Evolutionary conservation across 2,113 vertebrate genomes (phyloP).

Genomic region (Ptyas mucosa): DNA sequence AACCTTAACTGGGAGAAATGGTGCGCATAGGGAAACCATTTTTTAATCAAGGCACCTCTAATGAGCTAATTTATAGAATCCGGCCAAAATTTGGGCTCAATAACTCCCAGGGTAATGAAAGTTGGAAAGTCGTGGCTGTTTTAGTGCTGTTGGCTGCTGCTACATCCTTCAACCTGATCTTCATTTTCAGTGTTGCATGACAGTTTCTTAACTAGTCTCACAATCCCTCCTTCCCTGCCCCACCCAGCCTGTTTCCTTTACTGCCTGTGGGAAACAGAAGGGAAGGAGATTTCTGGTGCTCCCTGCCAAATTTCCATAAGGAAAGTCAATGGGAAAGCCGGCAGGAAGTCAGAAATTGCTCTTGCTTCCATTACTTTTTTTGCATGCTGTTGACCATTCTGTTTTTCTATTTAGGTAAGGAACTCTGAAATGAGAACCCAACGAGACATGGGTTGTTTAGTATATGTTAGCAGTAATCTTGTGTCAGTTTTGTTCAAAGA

Average conservation of each 20-base stretch:
- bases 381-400: background rate
- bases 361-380: background rate
- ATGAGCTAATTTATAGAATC: background rate
- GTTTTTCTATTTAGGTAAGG: background rate
- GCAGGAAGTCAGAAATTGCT: background rate
- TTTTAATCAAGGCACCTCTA: background rate
- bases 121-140: background rate
- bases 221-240: background rate
- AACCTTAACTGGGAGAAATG: background rate
- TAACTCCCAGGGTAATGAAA: background rate
- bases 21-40: background rate
- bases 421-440: background rate
- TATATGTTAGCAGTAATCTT: background rate
- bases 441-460: background rate
- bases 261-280: background rate
- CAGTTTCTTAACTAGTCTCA: background rate
- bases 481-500: background rate
- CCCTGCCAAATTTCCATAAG: background rate
- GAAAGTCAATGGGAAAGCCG: background rate
- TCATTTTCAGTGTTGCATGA: background rate
- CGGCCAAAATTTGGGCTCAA: background rate
- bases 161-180: no score
- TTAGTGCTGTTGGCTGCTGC: no score
- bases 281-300: background rate
- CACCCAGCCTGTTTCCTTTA: background rate